Base-by-base conservation (phyloP, 2,797 vertebrate species). In the Prionace glauca region DNA sequence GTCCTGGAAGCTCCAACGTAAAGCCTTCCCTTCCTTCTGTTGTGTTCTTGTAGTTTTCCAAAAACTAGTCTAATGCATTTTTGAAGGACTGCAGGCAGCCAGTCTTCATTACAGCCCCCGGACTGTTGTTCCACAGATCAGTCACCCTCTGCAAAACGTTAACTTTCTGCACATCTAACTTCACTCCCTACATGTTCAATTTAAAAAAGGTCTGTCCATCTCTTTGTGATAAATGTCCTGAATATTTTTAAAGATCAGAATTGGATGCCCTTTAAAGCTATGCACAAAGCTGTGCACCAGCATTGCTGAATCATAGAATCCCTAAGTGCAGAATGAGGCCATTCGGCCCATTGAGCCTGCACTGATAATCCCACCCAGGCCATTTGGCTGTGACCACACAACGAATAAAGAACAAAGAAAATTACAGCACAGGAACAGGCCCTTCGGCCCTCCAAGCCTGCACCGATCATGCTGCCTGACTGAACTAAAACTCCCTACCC, bases 241-340 rank as follows among this genome's bases (percentile, higher is more conserved):
- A 90, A 62, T 90, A 90, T 62, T 60, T n/a, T 90, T 90, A 60
- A 90, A 90, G 56, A 90, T 56, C 8, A 56, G 84, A 87, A 56
- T 56, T 9, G 29, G 84, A 26, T 56, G 1, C 84, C 1, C 84
- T 24, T 24, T 26, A 56, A 56, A 22, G 9, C 24, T 62, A 16
- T 32, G 26, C 56, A n/a, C 5, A 90, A 88, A 32, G 12, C 29
- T 90, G 24, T 60, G 50, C 29, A 11, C 50, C 87, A 90, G 87
- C 10, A 62, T 16, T 3, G 14, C 87, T 32, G 56, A 90, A 62
- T 90, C 87, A 79, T 79, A 56, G 50, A 56, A 56, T 56, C 50
- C 50, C 50, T 5, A 56, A 56, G 50, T 56, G 50, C 5, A 56
- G 50, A 56, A 56, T 2, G 50, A 56, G 50, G 50, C 50, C 50